Conservation (phyloP, 1,140 invertebrate genomes). For the Tribolium castaneum region DNA sequence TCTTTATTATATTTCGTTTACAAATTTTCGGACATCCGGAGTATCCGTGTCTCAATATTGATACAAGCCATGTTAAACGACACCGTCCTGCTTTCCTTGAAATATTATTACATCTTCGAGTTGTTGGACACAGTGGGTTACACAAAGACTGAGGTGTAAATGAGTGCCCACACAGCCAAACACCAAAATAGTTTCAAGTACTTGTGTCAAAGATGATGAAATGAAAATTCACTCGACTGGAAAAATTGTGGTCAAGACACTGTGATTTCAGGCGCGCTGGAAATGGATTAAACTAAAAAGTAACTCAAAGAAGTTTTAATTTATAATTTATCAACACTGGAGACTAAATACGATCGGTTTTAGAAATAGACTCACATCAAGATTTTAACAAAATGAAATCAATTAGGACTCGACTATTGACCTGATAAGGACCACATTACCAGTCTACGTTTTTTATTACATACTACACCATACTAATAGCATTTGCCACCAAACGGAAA, state of each 20-base stretch:
- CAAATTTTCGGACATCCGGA: background rate
- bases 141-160: background rate
- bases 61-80: background rate
- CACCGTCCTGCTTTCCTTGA: constrained; percentile 10
- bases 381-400: too few species aligned
- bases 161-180: constrained; percentile 9
- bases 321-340: background rate
- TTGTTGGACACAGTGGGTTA: background rate
- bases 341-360: too few species aligned
- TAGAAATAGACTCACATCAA: too few species aligned
- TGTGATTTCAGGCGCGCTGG: background rate
- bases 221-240: background rate
- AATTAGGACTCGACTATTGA: too few species aligned
- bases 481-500: too few species aligned
- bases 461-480: too few species aligned
- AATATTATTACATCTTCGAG: constrained; percentile 1
- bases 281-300: too few species aligned
- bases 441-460: too few species aligned
- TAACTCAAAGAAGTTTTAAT: too few species aligned
- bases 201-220: background rate
- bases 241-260: background rate
- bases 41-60: background rate
- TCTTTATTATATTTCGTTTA: background rate
- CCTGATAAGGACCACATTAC: too few species aligned
- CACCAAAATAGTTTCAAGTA: background rate